Evolutionary conservation across 2,113 vertebrate species (phyloP).

Genomic region (Trochalopteron elliotii): DNA sequence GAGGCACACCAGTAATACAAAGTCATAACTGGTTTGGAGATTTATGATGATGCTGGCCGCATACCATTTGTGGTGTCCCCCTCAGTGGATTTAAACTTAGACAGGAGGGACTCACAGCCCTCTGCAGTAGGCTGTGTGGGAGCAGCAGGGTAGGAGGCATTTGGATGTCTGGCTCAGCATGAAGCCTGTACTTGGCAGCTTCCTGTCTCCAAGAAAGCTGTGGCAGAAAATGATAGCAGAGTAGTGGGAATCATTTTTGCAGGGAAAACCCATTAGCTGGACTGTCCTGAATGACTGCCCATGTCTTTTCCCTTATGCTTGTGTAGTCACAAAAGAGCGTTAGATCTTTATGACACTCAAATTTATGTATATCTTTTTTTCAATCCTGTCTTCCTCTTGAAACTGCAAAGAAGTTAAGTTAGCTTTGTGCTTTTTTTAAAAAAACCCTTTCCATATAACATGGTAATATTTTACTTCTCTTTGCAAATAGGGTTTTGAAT

Average conservation of each 20-base stretch:
- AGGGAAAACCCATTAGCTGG: background rate
- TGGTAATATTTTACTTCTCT: background rate
- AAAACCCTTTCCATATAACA: background rate
- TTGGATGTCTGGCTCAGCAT: slow-evolving; percentile 37
- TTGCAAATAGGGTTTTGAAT: background rate
- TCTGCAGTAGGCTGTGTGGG: background rate
- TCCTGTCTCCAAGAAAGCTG: slow-evolving; percentile 14
- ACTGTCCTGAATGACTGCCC: background rate
- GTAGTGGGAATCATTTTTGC: background rate
- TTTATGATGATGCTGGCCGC: background rate
- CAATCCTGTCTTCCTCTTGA: background rate
- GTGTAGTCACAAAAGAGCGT: background rate
- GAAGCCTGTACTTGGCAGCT: slow-evolving; percentile 23
- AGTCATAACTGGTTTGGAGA: background rate
- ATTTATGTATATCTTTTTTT: background rate
- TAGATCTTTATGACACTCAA: background rate
- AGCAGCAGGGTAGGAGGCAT: background rate
- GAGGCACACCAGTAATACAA: background rate
- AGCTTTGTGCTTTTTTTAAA: background rate
- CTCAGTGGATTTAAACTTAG: background rate
- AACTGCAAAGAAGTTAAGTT: background rate
- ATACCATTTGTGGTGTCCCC: background rate
- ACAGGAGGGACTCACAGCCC: background rate
- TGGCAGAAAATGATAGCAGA: background rate
- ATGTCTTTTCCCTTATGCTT: background rate